Evolutionary conservation across 2,797 vertebrate genomes (phyloP), one percentile per base, ranked within the genome.

Genomic region (Argya squamiceps): DNA sequence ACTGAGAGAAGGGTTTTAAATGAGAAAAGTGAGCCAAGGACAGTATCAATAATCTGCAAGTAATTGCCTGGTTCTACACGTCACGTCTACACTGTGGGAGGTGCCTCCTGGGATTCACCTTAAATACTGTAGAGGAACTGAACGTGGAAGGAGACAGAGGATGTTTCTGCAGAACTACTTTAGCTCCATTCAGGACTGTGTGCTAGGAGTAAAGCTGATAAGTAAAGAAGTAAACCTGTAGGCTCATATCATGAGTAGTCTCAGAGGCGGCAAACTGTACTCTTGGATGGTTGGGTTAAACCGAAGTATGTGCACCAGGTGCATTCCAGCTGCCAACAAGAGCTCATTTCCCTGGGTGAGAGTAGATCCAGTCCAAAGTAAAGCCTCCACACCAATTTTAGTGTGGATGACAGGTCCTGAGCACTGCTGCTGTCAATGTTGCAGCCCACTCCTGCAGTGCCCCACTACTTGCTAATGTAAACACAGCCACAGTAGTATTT

Each of bases 1-100:
- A 0, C 77, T 37, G 67, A 94, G 59, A 94, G 30, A 49, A 94
- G 65, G 50, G 30, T 39, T 97, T 93, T 87, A 95, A 92, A 95
- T 88, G 37, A 94, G 89, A 93, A 95, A 91, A 97, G 78, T 60
- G 86, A 97, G 71, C 60, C 84, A 96, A 96, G 78, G 81, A 96
- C 81, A 74, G 78, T 93, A 92, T 85, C 86, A 87, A 95, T 94
- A 95, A 95, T 94, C 86, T 89, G 88, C 86, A 92, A 83, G 64
- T 96, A 95, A 96, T 83, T 89, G 84, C 60, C 71, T 87, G 56
- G 41, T 89, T 96, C 89, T 87, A 43, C 75, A 64, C 4, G 0
- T 82, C 60, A 68, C 53, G 34, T 59, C 63, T 43, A 63, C 1
- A 0, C 52, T 76, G 77, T 62, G 55, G 84, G 75, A 93, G 83